Evolutionary conservation across 2,113 vertebrate species (phyloP).

Genomic region (Euleptes europaea): DNA sequence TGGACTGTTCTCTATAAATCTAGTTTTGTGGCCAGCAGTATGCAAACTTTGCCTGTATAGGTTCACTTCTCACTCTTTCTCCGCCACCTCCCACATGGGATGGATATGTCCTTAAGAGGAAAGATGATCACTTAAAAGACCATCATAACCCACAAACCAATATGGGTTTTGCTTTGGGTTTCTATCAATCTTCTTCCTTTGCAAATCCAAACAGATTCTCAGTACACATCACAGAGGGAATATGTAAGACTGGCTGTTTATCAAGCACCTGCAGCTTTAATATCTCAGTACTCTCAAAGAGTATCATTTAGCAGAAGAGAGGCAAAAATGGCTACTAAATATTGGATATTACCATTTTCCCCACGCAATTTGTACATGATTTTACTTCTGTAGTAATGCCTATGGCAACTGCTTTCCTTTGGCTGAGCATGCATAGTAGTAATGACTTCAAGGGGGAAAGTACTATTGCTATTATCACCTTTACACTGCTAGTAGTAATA

Average conservation of each 20-base stretch:
- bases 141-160: neutral
- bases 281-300: neutral
- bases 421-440: neutral
- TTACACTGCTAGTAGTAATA: neutral
- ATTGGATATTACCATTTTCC: neutral
- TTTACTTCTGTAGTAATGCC: neutral
- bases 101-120: neutral
- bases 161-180: neutral
- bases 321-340: neutral
- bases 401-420: neutral
- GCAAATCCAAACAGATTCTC: neutral
- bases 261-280: constrained; percentile 12
- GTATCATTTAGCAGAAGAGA: neutral
- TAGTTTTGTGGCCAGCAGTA: no score
- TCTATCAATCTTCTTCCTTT: neutral
- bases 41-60: no score
- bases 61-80: no score
- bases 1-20: no score
- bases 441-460: neutral
- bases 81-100: no score
- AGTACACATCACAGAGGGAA: neutral
- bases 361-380: neutral
- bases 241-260: neutral
- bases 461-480: neutral
- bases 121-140: neutral